Evolutionary conservation across 2,888 invertebrate species (phyloP).

Genomic region (Drosophila koepferae): DNA sequence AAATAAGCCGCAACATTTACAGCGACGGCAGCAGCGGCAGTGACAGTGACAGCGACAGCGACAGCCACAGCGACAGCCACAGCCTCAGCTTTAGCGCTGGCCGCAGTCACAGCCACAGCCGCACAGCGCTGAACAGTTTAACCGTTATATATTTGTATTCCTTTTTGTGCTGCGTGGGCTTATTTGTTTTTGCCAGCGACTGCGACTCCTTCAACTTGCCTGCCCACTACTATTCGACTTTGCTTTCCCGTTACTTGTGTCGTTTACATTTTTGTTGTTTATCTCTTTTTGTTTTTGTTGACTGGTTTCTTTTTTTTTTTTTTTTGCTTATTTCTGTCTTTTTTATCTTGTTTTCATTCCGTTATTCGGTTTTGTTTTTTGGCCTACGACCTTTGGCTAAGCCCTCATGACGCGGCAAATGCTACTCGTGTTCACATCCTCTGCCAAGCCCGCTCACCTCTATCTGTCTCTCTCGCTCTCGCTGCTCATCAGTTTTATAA

Average conservation of each 20-base stretch:
- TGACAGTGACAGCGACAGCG: constrained; percentile 14
- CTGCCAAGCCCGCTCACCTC: neutral
- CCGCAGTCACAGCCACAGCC: constrained; percentile 17
- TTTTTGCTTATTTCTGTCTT: constrained; percentile 6
- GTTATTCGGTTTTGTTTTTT: constrained; percentile 43
- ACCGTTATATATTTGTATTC: constrained; percentile 22
- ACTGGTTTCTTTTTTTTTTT: constrained; percentile 1
- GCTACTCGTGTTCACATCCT: constrained; percentile 37
- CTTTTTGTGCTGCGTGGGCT: constrained; percentile 37
- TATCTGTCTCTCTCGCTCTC: neutral
- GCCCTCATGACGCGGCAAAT: constrained; percentile 52
- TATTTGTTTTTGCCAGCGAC: constrained; percentile 11
- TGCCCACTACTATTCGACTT: constrained; percentile 10
- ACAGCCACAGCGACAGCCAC: neutral
- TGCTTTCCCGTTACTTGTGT: constrained; percentile 15
- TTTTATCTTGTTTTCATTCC: constrained; percentile 33
- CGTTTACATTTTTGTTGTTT: constrained; percentile 48
- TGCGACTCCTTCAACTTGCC: constrained; percentile 5
- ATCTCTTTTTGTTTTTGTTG: constrained; percentile 29
- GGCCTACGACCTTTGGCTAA: constrained; percentile 55
- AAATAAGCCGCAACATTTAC: constrained; percentile 44
- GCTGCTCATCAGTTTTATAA: constrained; percentile 46
- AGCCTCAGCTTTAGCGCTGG: constrained; percentile 7
- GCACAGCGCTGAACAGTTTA: constrained; percentile 18
- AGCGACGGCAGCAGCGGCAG: constrained; percentile 25